phyloP scores from a whole-genome alignment of 1,140 invertebrate genomes.

The Mercenaria mercenaria region DNA sequence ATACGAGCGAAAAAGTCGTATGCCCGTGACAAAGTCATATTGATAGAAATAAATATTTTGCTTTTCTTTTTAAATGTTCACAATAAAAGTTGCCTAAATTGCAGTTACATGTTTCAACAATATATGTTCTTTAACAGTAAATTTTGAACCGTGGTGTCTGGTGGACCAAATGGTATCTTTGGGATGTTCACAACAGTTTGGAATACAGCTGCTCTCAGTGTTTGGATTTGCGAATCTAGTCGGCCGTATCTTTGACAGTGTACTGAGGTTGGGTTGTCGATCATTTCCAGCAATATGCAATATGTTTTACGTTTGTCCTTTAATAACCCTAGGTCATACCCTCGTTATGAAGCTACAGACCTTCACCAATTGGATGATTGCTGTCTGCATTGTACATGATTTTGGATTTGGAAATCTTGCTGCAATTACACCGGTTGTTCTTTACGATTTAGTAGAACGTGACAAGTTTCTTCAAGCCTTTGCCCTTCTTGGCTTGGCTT shows the following conservation, averaged over 20 bases:
- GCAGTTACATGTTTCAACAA: too few species aligned
- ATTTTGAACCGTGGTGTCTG: background rate
- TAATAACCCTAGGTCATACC: background rate
- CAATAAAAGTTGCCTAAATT: too few species aligned
- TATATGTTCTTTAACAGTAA: background rate
- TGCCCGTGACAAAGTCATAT: too few species aligned
- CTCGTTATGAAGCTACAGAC: too few species aligned
- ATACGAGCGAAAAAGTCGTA: too few species aligned
- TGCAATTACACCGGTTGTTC: too few species aligned
- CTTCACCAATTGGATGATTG: background rate
- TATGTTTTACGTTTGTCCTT: background rate
- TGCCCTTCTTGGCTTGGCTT: too few species aligned
- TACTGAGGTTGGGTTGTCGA: background rate
- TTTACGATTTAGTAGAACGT: background rate
- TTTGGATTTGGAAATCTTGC: background rate
- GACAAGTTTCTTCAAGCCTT: too few species aligned
- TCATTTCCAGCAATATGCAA: background rate
- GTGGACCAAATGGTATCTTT: background rate
- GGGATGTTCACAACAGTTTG: background rate
- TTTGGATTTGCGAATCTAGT: background rate
- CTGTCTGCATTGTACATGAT: background rate
- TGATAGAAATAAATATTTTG: too few species aligned
- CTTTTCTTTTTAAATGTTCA: too few species aligned
- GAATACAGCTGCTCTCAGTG: background rate
- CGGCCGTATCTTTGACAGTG: background rate